phyloP scores from a whole-genome alignment of 2,888 invertebrate genomes.

The Trissolcus brochymenae region DNA sequence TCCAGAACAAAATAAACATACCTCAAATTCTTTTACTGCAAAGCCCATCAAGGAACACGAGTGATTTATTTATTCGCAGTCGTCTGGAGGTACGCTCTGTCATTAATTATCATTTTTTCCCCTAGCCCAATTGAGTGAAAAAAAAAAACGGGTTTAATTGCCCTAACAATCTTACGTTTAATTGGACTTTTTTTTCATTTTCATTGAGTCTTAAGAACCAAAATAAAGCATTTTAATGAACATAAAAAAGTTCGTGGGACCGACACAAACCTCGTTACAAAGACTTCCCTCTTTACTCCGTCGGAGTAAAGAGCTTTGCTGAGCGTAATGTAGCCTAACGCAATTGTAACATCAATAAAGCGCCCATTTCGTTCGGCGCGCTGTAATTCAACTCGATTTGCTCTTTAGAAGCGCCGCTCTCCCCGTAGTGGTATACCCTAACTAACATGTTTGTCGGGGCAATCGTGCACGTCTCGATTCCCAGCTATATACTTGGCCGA shows the following conservation, averaged over 20 bases:
- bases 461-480: conserved; percentile 29
- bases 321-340: conserved; percentile 40
- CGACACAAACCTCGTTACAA: conserved; percentile 24
- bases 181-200: conserved; percentile 4
- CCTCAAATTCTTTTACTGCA: conserved; percentile 67
- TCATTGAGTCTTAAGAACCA: conserved; percentile 3
- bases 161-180: neutral
- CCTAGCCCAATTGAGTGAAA: neutral
- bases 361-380: conserved; percentile 54
- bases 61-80: conserved; percentile 69
- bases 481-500: conserved; percentile 18
- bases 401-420: conserved; percentile 38
- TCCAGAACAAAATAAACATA: conserved; percentile 69
- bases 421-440: conserved; percentile 24
- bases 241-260: conserved; percentile 27
- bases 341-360: conserved; percentile 58
- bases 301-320: conserved; percentile 23
- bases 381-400: conserved; percentile 56
- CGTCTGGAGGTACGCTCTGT: conserved; percentile 67
- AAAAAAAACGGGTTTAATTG: neutral
- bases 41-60: conserved; percentile 60
- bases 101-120: neutral
- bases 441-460: conserved; percentile 12
- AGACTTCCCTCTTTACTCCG: conserved; percentile 23
- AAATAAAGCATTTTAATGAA: conserved; percentile 5